Percentiles rank a stretch among this genome's conserved stretches.
phyloP scores from a whole-genome alignment of 2,113 vertebrate species.

The Theristicus caerulescens region DNA sequence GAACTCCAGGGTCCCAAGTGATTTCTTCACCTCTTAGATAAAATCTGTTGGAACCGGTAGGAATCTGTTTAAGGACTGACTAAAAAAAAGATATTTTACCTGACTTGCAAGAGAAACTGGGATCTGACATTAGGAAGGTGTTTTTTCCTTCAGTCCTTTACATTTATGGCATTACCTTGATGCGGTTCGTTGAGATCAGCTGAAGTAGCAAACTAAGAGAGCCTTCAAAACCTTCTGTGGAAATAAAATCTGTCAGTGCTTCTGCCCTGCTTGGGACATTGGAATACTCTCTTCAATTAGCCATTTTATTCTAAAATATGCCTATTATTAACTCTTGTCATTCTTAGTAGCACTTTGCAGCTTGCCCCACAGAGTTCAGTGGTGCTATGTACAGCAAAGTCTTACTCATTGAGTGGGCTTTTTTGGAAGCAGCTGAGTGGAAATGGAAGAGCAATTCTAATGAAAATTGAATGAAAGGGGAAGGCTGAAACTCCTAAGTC shows the following conservation, averaged over 20 bases:
- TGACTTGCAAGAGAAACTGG: background rate
- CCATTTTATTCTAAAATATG: background rate
- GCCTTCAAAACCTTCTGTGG: background rate
- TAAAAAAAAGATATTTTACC: background rate
- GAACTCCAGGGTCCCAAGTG: background rate
- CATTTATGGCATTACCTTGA: background rate
- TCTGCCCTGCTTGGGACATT: background rate
- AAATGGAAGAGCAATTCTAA: background rate
- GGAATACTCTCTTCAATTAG: background rate
- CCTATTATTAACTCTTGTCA: background rate
- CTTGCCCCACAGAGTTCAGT: background rate
- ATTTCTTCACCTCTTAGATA: background rate
- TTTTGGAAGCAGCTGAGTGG: background rate
- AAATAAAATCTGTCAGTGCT: background rate
- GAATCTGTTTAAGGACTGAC: background rate
- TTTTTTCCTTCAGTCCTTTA: background rate
- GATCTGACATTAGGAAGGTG: background rate
- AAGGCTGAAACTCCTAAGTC: background rate
- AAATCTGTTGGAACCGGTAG: background rate
- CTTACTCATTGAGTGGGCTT: background rate
- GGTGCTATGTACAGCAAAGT: background rate
- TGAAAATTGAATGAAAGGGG: background rate
- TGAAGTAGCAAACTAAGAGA: background rate
- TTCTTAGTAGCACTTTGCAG: background rate
- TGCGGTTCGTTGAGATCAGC: background rate